phyloP scores from a whole-genome alignment of 1,140 invertebrate genomes.

The Drosophila sulfurigaster region DNA sequence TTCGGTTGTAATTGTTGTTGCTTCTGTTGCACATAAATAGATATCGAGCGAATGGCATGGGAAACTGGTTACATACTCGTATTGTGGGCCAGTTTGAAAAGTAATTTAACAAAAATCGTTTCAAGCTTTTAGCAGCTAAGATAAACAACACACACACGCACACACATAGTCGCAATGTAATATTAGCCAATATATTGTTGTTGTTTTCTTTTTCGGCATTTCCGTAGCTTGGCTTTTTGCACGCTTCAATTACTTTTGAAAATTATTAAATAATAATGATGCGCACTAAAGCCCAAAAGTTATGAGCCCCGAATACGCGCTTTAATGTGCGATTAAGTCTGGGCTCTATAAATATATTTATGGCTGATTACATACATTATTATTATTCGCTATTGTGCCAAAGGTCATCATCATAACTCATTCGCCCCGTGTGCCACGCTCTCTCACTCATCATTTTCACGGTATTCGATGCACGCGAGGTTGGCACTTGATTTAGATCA shows the following conservation, averaged over 20 bases:
- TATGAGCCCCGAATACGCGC: conserved; percentile 43
- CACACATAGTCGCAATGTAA: neutral
- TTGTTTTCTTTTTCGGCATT: conserved; percentile 39
- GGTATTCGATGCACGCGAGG: neutral
- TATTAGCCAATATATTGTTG: conserved; percentile 35
- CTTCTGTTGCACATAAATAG: conserved; percentile 33
- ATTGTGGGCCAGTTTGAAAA: conserved; percentile 51
- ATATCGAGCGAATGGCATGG: conserved; percentile 6
- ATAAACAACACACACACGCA: conserved; percentile 3
- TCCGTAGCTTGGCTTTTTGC: conserved; percentile 60
- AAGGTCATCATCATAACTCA: conserved; percentile 44
- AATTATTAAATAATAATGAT: conserved; percentile 67
- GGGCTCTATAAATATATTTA: conserved; percentile 53
- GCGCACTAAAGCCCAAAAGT: conserved; percentile 38
- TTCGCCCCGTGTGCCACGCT: neutral
- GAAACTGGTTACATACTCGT: conserved; percentile 53
- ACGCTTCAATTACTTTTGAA: conserved; percentile 74
- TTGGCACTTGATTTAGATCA: neutral
- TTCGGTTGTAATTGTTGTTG: conserved; percentile 17
- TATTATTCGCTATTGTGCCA: conserved; percentile 18
- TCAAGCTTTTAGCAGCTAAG: conserved; percentile 15
- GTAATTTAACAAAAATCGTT: conserved; percentile 39
- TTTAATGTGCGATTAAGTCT: conserved; percentile 67
- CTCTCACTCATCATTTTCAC: neutral
- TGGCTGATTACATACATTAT: conserved; percentile 47